These are phyloP conservation scores for Epizoanthus ramosus DNA, from an alignment of 92 coral and sea anemone species.

Conservation along the genomic window DNA sequence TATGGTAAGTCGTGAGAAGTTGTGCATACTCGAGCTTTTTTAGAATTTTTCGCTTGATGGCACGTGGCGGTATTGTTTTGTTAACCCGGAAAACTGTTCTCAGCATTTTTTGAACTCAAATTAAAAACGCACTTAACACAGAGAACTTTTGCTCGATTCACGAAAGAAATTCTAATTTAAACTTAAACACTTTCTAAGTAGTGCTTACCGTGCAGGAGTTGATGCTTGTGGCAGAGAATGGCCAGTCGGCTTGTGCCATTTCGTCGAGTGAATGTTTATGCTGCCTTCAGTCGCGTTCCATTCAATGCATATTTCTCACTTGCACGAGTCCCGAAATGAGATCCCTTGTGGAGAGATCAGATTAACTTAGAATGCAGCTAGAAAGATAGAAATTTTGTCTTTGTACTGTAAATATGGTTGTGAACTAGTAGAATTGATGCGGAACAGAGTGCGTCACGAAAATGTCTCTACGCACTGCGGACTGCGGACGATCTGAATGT, in stretches of 20 bases:
- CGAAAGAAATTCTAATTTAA: constrained; percentile 14
- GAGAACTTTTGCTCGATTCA: constrained; percentile 13
- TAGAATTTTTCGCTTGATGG: constrained; percentile 16
- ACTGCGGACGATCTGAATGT: constrained; percentile 71
- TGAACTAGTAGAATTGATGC: constrained; percentile 15
- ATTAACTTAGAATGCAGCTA: background rate
- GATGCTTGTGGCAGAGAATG: constrained; percentile 47
- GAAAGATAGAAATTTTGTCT: background rate
- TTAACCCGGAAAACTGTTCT: constrained; percentile 37
- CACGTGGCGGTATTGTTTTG: constrained; percentile 34
- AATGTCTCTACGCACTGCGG: constrained; percentile 47
- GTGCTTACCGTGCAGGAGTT: constrained; percentile 37
- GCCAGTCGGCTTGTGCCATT: constrained; percentile 45
- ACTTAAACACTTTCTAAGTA: constrained; percentile 28
- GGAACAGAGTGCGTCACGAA: constrained; percentile 11
- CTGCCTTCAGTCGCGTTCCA: background rate
- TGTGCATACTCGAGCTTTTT: constrained; percentile 3
- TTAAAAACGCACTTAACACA: constrained; percentile 26
- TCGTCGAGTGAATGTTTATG: constrained; percentile 51
- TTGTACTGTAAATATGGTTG: background rate
- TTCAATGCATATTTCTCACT: constrained; percentile 35
- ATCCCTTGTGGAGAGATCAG: background rate
- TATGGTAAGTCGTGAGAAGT: constrained; percentile 75
- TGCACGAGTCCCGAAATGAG: constrained; percentile 38
- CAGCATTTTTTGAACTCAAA: constrained; percentile 19